Evolutionary conservation across 2,797 vertebrate species (phyloP).

Genomic region (Clarias laeviceps): DNA sequence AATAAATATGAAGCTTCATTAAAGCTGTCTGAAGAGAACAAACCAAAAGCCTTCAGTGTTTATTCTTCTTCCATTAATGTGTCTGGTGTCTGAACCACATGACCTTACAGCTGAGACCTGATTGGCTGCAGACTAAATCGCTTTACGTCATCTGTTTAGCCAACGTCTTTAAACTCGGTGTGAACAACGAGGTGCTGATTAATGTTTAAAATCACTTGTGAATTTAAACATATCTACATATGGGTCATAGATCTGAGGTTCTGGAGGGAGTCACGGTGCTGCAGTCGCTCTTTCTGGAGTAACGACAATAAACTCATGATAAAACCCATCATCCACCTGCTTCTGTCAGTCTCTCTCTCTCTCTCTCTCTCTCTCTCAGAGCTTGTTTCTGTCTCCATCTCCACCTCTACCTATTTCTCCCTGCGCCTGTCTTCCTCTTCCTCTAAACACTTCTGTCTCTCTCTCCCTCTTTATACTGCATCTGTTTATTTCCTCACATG

Average conservation of each 20-base stretch:
- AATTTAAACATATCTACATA: too few relatives aligned
- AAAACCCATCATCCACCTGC: background rate
- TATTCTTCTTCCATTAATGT: background rate
- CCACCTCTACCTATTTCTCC: background rate
- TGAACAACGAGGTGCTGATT: background rate
- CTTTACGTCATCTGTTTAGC: background rate
- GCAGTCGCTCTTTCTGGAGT: background rate
- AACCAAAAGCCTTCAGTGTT: background rate
- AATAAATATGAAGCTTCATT: background rate
- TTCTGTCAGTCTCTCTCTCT: background rate
- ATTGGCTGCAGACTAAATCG: background rate
- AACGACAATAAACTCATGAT: background rate
- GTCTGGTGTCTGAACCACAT: background rate
- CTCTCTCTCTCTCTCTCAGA: background rate
- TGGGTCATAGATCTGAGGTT: background rate
- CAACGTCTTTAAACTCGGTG: background rate
- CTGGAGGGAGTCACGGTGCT: background rate
- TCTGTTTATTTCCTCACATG: too few relatives aligned
- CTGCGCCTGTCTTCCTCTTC: background rate
- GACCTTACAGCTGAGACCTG: background rate
- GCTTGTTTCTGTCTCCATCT: background rate
- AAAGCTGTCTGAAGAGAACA: background rate
- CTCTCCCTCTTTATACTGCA: background rate
- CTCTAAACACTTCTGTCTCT: background rate
- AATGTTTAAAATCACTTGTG: too few relatives aligned